phyloP scores from a whole-genome alignment of 1,140 invertebrate genomes.

The Hylyphantes graminicola region DNA sequence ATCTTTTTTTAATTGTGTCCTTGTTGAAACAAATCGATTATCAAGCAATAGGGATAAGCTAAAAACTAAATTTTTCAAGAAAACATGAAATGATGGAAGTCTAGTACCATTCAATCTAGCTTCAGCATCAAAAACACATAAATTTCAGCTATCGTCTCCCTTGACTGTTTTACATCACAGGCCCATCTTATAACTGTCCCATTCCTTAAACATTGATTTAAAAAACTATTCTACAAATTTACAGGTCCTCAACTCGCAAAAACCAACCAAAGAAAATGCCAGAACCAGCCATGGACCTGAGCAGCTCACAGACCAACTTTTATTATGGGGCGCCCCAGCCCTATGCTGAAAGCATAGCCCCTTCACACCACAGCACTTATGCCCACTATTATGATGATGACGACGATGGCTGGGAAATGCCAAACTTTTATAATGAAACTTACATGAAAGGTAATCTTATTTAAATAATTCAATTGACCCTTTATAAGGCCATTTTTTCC shows the following conservation, averaged over 20 bases:
- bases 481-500: too few relatives aligned
- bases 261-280: constrained; percentile 61
- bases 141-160: not conserved
- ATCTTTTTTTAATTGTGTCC: too few relatives aligned
- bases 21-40: too few relatives aligned
- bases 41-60: too few relatives aligned
- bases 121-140: not conserved
- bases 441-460: constrained; percentile 86
- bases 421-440: constrained; percentile 96
- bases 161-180: not conserved
- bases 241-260: constrained; percentile 44
- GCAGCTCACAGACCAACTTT: constrained; percentile 89
- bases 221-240: not conserved
- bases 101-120: not conserved
- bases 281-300: constrained; percentile 57
- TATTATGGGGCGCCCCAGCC: constrained; percentile 92
- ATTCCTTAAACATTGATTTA: not conserved
- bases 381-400: constrained; percentile 96
- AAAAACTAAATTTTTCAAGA: too few relatives aligned
- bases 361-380: constrained; percentile 94
- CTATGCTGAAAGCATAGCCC: constrained; percentile 93
- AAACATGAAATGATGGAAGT: too few relatives aligned
- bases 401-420: constrained; percentile 97
- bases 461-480: too few relatives aligned
- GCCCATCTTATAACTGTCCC: too few relatives aligned